Base-by-base conservation (phyloP, 2,113 vertebrate genomes). In the Microcebus griseorufus region DNA sequence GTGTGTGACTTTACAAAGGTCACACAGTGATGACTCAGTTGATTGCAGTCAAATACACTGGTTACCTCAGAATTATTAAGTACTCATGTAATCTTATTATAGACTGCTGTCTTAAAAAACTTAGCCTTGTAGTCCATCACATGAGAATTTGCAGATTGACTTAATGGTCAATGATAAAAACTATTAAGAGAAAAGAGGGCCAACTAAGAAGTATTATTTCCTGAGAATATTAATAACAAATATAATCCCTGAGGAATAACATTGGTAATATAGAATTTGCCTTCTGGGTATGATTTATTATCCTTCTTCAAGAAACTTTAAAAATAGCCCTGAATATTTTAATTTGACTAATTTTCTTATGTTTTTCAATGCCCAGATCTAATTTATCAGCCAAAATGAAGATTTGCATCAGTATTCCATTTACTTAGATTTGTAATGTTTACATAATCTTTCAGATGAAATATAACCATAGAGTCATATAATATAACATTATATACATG, bases 371-470 rank as follows among this genome's bases (percentile, higher is more conserved):
- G 48, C 37, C 3, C 6, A 82, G 4, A 95, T 95, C 48, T 94
- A 70, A 72, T 84, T 96, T 94, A 8, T 97, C 94, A 93, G 34
- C 72, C 55, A 87, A 93, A 91, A 76, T 96, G 78, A 90, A 88
- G 39, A 75, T 94, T 96, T 81, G 20, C 29, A 90, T 96, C 17
- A 92, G 3, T 81, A 65, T 97, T 83, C 9, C 13, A 73, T 97
- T 94, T 80, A 70, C 42, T 93, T 95, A 90, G 70, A 81, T 96
- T 95, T 97, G 42, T 90, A 70, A 89, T 82, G 6, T 92, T 96
- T 90, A 37, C 70, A n/a, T 88, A 73, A 85, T 96, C 13, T 89
- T 79, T 29, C 42, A 72, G 81, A 67, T 95, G 39, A 97, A 95
- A 67, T 88, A 82, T 55, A 88, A 60, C 9, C 27, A 25, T 88